Evolutionary conservation across 2,888 invertebrate species (phyloP), one percentile per base, ranked within the genome.

Genomic region (Latrodectus elegans): DNA sequence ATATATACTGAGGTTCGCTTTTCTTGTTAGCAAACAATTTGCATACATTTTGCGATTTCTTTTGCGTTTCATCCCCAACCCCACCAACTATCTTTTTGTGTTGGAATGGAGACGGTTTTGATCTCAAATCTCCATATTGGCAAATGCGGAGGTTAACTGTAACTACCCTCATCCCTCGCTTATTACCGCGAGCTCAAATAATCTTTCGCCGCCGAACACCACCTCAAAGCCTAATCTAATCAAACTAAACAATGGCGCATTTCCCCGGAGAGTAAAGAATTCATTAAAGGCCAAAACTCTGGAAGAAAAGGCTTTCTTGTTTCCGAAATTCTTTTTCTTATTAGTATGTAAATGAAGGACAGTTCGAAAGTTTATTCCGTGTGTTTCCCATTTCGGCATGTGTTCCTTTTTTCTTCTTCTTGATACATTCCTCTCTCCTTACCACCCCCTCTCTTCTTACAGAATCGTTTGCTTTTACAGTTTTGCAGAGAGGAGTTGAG

Each of bases 201-300:
- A 73, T n/a, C 72, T n/a, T n/a, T 49, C 51, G 17, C n/a, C 52
- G 15, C 70, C 11, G 17, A 52, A 17, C 17, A 51, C 73, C 73
- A 12, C 51, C 52, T 53, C 17, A 75, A 55, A 60, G 64, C 76
- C 22, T 81, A 84, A 84, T 78, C 72, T 67, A 84, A 84, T 84
- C 64, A 84, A 64, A 71, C 84, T 51, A 84, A 84, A 84, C 83
- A 81, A 70, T 53, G 51, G 52, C n/a, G 26, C 70, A 51, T 75
- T 75, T 75, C 53, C 60, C 67, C 51, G 65, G 26, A 72, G 84
- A 65, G 72, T 84, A 78, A 84, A 78, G 84, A 84, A 84, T 84
- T 84, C 84, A 84, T 84, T 84, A 84, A 64, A 60, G 10, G 65
- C 52, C 11, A 14, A 60, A 53, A 26, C 26, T 38, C 53, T 26